phyloP scores from a whole-genome alignment of 2,797 vertebrate genomes.

The Rhinogobio ventralis region DNA sequence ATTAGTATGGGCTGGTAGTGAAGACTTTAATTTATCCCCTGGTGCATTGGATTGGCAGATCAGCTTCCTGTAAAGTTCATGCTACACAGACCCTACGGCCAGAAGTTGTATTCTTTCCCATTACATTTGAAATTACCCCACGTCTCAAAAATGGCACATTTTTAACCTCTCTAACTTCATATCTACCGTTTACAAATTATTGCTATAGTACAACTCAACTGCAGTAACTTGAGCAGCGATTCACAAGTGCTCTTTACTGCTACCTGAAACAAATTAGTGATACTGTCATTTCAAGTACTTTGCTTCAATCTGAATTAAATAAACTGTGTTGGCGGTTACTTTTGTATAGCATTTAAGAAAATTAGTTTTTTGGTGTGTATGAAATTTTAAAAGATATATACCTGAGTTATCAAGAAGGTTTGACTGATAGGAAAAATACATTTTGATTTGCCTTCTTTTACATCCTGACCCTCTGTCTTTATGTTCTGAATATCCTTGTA shows the following conservation, averaged over 20 bases:
- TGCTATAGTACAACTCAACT: not conserved
- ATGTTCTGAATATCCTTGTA: not conserved
- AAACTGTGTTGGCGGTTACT: not conserved
- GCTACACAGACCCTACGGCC: constrained; percentile 53
- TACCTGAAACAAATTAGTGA: not conserved
- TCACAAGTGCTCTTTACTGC: not conserved
- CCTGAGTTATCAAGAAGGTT: not conserved
- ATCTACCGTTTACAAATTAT: not conserved
- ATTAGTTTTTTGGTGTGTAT: not conserved
- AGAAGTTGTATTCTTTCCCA: constrained; percentile 41
- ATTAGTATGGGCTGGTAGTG: constrained; percentile 57
- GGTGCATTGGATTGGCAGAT: constrained; percentile 59
- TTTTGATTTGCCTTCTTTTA: not conserved
- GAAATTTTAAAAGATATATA: not conserved
- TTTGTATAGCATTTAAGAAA: not conserved
- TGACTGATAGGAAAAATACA: not conserved
- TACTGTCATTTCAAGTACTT: not conserved
- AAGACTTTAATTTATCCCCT: constrained; percentile 67
- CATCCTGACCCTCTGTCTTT: not conserved
- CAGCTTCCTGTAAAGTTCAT: constrained; percentile 59
- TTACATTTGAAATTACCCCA: constrained; percentile 55
- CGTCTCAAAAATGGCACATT: constrained; percentile 5
- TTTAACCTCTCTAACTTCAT: constrained; percentile 27
- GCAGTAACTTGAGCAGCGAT: not conserved
- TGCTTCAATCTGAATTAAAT: not conserved